phyloP scores from a whole-genome alignment of 53 echinoderm and acorn worm species.

The Antedon mediterranea region DNA sequence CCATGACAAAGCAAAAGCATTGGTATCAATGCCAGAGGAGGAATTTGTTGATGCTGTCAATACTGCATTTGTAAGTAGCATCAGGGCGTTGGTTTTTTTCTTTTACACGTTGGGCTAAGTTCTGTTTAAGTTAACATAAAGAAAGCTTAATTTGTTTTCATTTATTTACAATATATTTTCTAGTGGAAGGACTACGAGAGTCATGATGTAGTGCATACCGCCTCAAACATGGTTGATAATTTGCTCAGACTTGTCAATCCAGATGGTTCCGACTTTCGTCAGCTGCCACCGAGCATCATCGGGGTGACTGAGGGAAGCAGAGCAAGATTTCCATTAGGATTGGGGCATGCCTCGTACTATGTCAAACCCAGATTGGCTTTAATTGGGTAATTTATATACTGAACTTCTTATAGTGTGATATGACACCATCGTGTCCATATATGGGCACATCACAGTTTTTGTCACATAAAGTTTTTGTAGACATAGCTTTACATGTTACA shows the following conservation, averaged over 20 bases:
- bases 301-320: constrained; percentile 57
- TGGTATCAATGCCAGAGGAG: constrained; percentile 53
- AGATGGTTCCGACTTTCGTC: constrained; percentile 58
- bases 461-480: too few species aligned
- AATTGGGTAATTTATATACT: constrained; percentile 91
- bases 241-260: constrained; percentile 50
- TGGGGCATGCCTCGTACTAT: constrained; percentile 84
- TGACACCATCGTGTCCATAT: too few species aligned
- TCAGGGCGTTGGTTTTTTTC: not conserved
- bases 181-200: constrained; percentile 88
- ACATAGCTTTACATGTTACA: too few species aligned
- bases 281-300: constrained; percentile 75
- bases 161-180: not conserved
- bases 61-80: constrained; percentile 85
- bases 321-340: constrained; percentile 70
- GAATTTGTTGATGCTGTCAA: constrained; percentile 95
- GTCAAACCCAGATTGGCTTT: constrained; percentile 72
- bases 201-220: constrained; percentile 39
- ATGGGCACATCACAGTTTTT: too few species aligned
- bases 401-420: too few species aligned
- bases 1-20: constrained; percentile 53
- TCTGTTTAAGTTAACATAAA: not conserved
- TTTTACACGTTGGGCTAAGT: not conserved
- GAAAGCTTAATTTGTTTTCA: too few species aligned
- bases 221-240: constrained; percentile 45